These are phyloP conservation scores for Gymnocheta viridis DNA, from an alignment of 2,888 invertebrate species.

Conservation along the genomic window DNA sequence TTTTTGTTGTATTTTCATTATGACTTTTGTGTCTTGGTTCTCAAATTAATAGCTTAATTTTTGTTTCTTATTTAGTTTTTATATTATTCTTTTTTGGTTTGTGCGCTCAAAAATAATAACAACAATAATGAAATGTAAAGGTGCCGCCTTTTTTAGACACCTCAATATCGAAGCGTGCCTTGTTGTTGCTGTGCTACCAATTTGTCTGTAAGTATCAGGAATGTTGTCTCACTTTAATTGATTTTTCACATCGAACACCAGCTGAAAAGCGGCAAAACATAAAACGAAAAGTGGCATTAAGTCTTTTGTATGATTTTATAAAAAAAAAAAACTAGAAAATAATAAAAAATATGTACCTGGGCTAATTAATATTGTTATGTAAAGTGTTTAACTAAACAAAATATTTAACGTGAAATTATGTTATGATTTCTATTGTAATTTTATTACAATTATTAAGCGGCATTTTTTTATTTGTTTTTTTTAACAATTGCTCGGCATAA, in stretches of 20 bases:
- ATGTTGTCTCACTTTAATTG: slow-evolving; percentile 57
- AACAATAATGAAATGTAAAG: slow-evolving; percentile 43
- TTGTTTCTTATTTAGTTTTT: slow-evolving; percentile 28
- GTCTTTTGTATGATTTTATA: neutral
- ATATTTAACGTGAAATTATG: slow-evolving; percentile 1
- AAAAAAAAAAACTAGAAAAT: neutral
- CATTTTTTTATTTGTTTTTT: too few relatives aligned
- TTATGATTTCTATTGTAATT: neutral
- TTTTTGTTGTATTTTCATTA: slow-evolving; percentile 20
- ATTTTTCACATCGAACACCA: slow-evolving; percentile 43
- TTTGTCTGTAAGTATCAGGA: slow-evolving; percentile 41
- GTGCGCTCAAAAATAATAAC: neutral
- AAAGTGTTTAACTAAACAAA: neutral
- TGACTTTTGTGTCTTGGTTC: neutral
- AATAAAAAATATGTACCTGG: neutral
- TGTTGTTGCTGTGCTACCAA: slow-evolving; percentile 36
- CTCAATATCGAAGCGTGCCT: slow-evolving; percentile 54
- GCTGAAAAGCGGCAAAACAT: slow-evolving; percentile 46
- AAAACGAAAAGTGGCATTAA: neutral
- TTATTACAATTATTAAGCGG: too few relatives aligned
- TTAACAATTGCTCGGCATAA: too few relatives aligned
- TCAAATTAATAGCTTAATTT: slow-evolving; percentile 65
- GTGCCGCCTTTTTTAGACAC: slow-evolving; percentile 66
- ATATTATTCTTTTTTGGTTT: neutral
- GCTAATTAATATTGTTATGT: neutral